These are phyloP conservation scores for Melieria picta DNA, from an alignment of 2,888 invertebrate genomes.

Conservation along the genomic window DNA sequence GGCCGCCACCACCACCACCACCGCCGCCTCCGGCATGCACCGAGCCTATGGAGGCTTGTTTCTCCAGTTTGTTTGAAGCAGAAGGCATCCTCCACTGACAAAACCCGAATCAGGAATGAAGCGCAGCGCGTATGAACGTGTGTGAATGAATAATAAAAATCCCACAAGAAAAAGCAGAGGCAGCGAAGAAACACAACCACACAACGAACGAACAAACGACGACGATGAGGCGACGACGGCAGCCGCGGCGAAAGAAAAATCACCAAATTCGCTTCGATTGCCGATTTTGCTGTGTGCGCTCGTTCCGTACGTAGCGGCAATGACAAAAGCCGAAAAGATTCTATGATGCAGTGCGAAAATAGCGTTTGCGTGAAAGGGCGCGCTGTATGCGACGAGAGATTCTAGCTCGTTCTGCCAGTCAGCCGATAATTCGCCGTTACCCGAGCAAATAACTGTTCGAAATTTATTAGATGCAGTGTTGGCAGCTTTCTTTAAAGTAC, in stretches of 20 bases:
- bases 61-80: slow-evolving; percentile 56
- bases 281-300: slow-evolving; percentile 25
- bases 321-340: background rate
- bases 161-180: slow-evolving; percentile 23
- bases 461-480: too few species aligned
- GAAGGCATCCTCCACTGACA: slow-evolving; percentile 56
- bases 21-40: slow-evolving; percentile 49
- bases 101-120: slow-evolving; percentile 56
- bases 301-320: slow-evolving; percentile 15
- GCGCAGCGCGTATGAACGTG: slow-evolving; percentile 39
- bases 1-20: slow-evolving; percentile 47
- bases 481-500: too few species aligned
- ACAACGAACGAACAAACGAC: slow-evolving; percentile 7
- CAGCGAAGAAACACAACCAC: slow-evolving; percentile 23
- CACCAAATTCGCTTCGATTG: slow-evolving; percentile 42
- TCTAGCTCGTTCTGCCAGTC: too few species aligned
- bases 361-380: background rate
- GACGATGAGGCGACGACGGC: slow-evolving; percentile 7
- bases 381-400: background rate
- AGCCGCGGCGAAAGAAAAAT: slow-evolving; percentile 37
- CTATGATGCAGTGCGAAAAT: background rate
- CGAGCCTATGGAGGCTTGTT: slow-evolving; percentile 60
- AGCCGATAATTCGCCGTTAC: too few species aligned
- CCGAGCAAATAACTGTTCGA: too few species aligned
- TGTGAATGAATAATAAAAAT: slow-evolving; percentile 24